Evolutionary conservation across 2,113 vertebrate species (phyloP).

Genomic region (Hystrix cristata): DNA sequence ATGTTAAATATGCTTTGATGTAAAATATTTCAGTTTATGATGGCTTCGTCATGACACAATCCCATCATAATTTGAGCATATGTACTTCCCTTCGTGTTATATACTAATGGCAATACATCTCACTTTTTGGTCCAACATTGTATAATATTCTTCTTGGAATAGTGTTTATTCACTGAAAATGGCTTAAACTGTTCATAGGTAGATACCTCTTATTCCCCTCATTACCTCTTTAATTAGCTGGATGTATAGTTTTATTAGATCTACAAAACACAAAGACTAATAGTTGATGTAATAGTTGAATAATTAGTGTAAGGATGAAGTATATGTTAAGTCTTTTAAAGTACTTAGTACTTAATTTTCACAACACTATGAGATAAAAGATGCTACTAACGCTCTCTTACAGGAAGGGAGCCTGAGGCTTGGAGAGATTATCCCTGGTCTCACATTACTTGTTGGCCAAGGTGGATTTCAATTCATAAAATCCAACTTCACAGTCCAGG

Average conservation of each 20-base stretch:
- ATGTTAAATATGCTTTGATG: neutral
- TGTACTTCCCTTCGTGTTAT: neutral
- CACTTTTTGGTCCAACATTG: neutral
- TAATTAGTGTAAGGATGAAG: neutral
- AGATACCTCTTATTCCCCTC: neutral
- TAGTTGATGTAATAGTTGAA: neutral
- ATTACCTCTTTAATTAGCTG: neutral
- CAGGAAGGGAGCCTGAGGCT: neutral
- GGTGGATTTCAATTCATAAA: slow-evolving; percentile 23
- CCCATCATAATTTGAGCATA: neutral
- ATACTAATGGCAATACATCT: neutral
- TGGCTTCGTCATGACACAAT: neutral
- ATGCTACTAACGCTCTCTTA: neutral
- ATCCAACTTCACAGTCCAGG: neutral
- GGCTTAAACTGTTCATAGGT: neutral
- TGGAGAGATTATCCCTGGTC: neutral
- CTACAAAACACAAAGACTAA: neutral
- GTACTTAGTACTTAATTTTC: slow-evolving; percentile 4
- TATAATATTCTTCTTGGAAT: neutral
- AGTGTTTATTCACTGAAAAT: neutral
- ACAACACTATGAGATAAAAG: neutral
- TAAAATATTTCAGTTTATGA: neutral
- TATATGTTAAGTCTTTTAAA: neutral
- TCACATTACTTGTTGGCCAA: neutral
- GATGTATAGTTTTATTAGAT: neutral